phyloP scores from a whole-genome alignment of 2,888 invertebrate genomes.

The Conchocele bisecta region DNA sequence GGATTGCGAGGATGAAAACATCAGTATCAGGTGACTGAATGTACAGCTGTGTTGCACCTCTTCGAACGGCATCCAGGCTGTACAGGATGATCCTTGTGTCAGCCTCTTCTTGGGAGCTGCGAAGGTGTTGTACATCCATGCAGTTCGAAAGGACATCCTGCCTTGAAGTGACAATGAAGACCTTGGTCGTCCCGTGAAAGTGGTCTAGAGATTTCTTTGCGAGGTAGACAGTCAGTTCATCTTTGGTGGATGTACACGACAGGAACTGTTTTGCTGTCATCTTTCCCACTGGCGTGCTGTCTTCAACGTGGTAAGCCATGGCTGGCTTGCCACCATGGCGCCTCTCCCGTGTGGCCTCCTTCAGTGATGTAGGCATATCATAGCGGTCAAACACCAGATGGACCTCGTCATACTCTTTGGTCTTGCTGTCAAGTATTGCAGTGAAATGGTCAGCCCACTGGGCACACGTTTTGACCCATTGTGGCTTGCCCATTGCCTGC shows the following conservation, averaged over 20 bases:
- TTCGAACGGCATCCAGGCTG: no score
- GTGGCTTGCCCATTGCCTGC: constrained; percentile 6
- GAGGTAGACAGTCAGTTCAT: constrained; percentile 15
- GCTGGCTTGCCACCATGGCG: not conserved
- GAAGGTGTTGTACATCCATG: no score
- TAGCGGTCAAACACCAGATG: constrained; percentile 24
- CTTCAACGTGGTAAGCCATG: constrained; percentile 13
- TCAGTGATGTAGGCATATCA: constrained; percentile 18
- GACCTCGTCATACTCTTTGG: not conserved
- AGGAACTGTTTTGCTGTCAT: constrained; percentile 5
- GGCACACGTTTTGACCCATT: constrained; percentile 3
- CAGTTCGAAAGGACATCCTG: no score
- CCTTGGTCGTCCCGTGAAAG: no score
- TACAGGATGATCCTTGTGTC: no score
- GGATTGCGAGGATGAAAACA: no score
- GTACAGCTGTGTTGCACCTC: no score
- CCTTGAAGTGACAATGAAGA: no score
- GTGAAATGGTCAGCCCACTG: constrained; percentile 13
- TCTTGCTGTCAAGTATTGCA: not conserved
- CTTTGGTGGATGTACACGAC: constrained; percentile 17
- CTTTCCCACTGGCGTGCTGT: constrained; percentile 11
- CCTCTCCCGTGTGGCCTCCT: not conserved
- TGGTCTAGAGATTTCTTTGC: no score
- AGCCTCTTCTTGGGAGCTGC: no score
- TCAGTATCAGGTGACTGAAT: no score